These are phyloP conservation scores for Polyommatus iphigenia DNA, from an alignment of 2,888 invertebrate species.

Conservation along the genomic window DNA sequence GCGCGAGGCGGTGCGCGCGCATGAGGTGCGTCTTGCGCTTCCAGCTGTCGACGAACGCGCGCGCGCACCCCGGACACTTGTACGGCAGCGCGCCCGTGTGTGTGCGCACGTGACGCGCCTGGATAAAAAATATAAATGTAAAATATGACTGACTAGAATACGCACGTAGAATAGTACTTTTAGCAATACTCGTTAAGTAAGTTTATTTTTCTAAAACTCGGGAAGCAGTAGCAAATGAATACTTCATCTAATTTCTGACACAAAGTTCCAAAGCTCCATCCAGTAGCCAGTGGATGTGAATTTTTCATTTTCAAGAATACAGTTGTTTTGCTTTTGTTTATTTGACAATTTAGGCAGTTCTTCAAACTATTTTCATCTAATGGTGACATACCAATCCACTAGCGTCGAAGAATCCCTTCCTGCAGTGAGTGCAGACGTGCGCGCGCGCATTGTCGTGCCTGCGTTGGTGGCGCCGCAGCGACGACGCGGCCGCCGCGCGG, in stretches of 20 bases:
- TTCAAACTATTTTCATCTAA: not conserved
- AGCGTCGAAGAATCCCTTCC: slow-evolving; percentile 61
- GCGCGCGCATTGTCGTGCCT: slow-evolving; percentile 40
- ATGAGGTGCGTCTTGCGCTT: slow-evolving; percentile 72
- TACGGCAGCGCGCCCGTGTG: slow-evolving; percentile 72
- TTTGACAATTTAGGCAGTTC: too few relatives aligned
- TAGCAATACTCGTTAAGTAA: too few relatives aligned
- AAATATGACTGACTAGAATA: not conserved
- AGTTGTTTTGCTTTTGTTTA: not conserved
- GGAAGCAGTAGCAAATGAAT: too few relatives aligned
- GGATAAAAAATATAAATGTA: slow-evolving; percentile 30
- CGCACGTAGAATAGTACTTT: too few relatives aligned
- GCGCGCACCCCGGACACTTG: slow-evolving; percentile 62
- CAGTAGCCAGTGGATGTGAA: too few relatives aligned
- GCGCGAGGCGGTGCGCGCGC: slow-evolving; percentile 60
- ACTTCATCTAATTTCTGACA: too few relatives aligned
- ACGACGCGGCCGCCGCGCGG: slow-evolving; percentile 57
- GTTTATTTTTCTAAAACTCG: too few relatives aligned
- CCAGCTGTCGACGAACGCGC: slow-evolving; percentile 71
- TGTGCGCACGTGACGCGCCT: slow-evolving; percentile 66
- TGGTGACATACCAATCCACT: slow-evolving; percentile 55
- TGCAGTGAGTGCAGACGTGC: slow-evolving; percentile 59
- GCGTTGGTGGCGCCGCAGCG: slow-evolving; percentile 61
- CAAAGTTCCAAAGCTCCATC: too few relatives aligned
- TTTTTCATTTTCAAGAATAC: too few relatives aligned